Percentiles rank a stretch among this genome's conserved stretches.
Evolutionary conservation across 2,888 invertebrate species (phyloP).

Genomic region (Polylopha cassiicola): DNA sequence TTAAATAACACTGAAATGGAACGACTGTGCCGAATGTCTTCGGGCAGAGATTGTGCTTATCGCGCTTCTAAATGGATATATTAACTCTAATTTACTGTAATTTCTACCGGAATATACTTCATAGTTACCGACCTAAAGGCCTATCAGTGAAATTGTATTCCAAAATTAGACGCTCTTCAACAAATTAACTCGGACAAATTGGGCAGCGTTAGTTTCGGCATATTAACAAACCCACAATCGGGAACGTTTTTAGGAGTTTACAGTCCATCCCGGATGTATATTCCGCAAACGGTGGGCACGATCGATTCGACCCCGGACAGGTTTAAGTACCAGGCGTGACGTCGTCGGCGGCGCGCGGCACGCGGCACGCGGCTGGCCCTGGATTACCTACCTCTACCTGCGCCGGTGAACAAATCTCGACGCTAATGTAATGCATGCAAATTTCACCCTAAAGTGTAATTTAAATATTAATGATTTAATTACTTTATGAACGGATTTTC

Average conservation of each 20-base stretch:
- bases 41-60: constrained; percentile 8
- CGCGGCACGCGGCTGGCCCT: constrained; percentile 6
- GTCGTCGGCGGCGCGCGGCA: constrained; percentile 31
- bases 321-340: constrained; percentile 30
- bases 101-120: constrained; percentile 14
- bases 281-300: neutral
- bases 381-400: constrained; percentile 21
- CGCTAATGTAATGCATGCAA: constrained; percentile 8
- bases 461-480: constrained; percentile 22
- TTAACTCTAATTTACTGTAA: constrained; percentile 13
- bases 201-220: constrained; percentile 1
- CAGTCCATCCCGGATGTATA: neutral
- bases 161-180: constrained; percentile 6
- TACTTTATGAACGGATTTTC: constrained; percentile 12
- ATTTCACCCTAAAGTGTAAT: constrained; percentile 10
- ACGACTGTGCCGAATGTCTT: too few relatives aligned
- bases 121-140: constrained; percentile 14
- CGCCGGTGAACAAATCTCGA: constrained; percentile 26
- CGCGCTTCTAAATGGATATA: constrained; percentile 9
- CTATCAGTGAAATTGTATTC: constrained; percentile 15
- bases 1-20: too few relatives aligned
- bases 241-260: constrained; percentile 2
- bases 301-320: constrained; percentile 16
- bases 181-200: constrained; percentile 4
- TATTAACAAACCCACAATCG: constrained; percentile 11